Evolutionary conservation across 2,888 invertebrate species (phyloP).

Genomic region (Luffia ferchaultella): DNA sequence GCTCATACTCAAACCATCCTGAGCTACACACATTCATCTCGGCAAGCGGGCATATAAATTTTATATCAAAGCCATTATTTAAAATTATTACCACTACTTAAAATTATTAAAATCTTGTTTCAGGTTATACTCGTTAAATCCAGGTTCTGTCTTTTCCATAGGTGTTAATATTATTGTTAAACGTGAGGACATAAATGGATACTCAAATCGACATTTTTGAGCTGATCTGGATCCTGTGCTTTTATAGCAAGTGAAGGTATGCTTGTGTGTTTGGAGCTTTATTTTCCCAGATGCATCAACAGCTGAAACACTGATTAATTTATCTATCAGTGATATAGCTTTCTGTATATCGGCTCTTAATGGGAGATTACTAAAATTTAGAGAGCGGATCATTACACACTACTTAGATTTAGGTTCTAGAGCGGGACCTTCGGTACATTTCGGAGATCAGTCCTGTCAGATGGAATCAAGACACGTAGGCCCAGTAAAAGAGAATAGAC

Average conservation of each 20-base stretch:
- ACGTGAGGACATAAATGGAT: constrained; percentile 22
- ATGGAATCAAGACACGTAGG: too few relatives aligned
- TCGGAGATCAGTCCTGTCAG: too few relatives aligned
- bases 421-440: too few relatives aligned
- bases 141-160: constrained; percentile 1
- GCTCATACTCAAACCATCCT: too few relatives aligned
- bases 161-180: constrained; percentile 17
- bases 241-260: constrained; percentile 18
- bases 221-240: constrained; percentile 13
- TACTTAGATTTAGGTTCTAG: too few relatives aligned
- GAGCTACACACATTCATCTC: too few relatives aligned
- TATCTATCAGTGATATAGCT: constrained; percentile 19
- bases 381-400: too few relatives aligned
- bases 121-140: background rate
- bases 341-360: constrained; percentile 10
- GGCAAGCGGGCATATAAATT: too few relatives aligned
- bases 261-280: constrained; percentile 15
- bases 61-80: too few relatives aligned
- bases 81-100: too few relatives aligned
- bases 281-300: constrained; percentile 18
- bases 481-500: too few relatives aligned
- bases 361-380: background rate
- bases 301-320: constrained; percentile 16
- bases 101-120: too few relatives aligned
- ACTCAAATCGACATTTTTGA: constrained; percentile 23